Percentiles rank a stretch among this genome's conserved stretches.
Conservation (phyloP, 64 coral and sea anemone species). For the Pocillopora verrucosa region DNA sequence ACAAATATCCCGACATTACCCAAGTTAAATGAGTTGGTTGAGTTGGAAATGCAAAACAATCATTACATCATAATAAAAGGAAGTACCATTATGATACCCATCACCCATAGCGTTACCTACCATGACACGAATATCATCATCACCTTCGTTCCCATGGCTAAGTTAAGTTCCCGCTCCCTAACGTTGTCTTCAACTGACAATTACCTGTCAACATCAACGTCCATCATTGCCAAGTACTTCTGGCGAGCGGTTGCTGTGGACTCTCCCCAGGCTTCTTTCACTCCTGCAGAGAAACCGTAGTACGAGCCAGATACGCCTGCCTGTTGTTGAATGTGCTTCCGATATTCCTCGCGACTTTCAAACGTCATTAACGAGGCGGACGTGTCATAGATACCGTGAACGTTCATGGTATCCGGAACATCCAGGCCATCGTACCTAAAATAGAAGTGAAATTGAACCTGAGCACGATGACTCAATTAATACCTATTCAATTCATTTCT, state of each 20-base stretch:
- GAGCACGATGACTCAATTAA: no score
- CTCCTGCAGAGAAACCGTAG: constrained; percentile 26
- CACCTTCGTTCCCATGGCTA: no score
- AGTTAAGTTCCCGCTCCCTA: no score
- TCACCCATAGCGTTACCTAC: no score
- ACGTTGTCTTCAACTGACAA: no score
- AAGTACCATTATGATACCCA: no score
- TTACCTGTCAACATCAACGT: constrained; percentile 1
- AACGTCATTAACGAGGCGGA: background rate
- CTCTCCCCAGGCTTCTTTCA: constrained; percentile 9
- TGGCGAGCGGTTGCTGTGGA: background rate
- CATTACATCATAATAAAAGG: no score
- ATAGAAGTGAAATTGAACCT: background rate
- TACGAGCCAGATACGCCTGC: constrained; percentile 22
- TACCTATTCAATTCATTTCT: no score
- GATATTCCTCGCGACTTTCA: constrained; percentile 10
- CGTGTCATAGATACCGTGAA: constrained; percentile 41
- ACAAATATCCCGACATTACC: no score
- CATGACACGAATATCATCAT: no score
- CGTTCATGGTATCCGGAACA: constrained; percentile 50
- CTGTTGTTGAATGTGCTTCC: background rate
- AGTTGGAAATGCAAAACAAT: no score
- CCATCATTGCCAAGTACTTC: constrained; percentile 13
- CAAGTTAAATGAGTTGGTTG: no score
- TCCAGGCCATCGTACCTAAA: constrained; percentile 20